Evolutionary conservation across 2,113 vertebrate species (phyloP).

Genomic region (Nipponia nippon): DNA sequence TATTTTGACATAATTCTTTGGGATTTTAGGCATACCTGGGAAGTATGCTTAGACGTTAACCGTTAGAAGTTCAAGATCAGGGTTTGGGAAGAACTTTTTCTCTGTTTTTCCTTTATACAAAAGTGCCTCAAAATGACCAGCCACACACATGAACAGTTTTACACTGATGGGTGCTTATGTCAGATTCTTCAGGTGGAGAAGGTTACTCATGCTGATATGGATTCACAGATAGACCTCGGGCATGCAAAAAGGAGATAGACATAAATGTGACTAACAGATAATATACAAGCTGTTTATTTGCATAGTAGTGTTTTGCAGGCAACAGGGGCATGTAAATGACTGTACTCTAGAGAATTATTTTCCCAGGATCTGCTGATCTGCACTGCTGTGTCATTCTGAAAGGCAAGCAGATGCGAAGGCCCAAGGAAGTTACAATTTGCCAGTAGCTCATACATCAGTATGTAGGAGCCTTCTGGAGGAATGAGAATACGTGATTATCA

Average conservation of each 20-base stretch:
- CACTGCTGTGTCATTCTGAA: not conserved
- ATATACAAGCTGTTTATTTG: not conserved
- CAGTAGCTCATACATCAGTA: not conserved
- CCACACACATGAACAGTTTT: not conserved
- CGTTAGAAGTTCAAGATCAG: not conserved
- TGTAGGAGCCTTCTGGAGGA: not conserved
- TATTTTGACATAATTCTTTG: not conserved
- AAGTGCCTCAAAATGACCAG: not conserved
- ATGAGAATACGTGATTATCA: not conserved
- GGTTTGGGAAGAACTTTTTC: not conserved
- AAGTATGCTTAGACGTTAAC: not conserved
- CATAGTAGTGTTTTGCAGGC: not conserved
- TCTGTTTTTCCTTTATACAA: not conserved
- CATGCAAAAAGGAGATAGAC: not conserved
- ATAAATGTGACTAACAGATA: not conserved
- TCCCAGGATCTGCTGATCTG: not conserved
- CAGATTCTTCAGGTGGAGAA: not conserved
- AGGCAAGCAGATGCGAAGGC: not conserved
- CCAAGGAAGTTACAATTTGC: not conserved
- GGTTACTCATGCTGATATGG: not conserved
- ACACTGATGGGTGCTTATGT: not conserved
- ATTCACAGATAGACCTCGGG: not conserved
- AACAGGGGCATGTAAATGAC: not conserved
- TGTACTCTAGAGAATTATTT: not conserved
- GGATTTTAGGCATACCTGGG: not conserved